Evolutionary conservation across 1,140 invertebrate species (phyloP), one percentile per base, ranked within the genome.

Genomic region (Apis laboriosa): DNA sequence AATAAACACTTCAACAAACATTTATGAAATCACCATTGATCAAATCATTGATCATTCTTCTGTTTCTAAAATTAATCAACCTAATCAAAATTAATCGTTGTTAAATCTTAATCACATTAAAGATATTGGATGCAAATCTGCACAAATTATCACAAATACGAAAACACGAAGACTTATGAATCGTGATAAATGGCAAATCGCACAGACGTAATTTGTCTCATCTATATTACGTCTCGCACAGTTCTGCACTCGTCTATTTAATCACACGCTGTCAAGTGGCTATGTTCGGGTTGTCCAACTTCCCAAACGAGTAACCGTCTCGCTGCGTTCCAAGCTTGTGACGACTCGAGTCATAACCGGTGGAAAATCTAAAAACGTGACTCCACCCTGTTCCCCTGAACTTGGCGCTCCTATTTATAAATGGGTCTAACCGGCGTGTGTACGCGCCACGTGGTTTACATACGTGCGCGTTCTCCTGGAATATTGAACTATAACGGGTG

Each of bases 381-480:
- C 80, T 84, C 86, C 88, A 81, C 85, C 85, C 84, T 84, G 88
- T 92, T 90, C 92, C 92, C 91, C 92, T 93, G 92, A 94, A 93
- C 92, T 93, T 93, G 92, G 90, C 91, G 58, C 86, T 88, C 85
- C 88, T 92, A 92, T 92, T 92, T 92, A 91, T 92, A 92, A 91
- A 90, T 86, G 71, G 84, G 79, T 66, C 89, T 73, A 85, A 83
- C 77, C 89, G 80, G 74, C 87, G 89, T 74, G 70, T 71, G 86
- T 86, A 80, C 74, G 64, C 86, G 67, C 88, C 90, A 90, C 85
- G 88, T 89, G 87, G 74, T 84, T 84, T 85, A 75, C 87, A 60
- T 49, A 85, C 85, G 68, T 72, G 71, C 71, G 80, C 75, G 73
- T 60, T 64, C 61, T 84, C 77, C 80, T 80, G 55, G 82, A 82